Evolutionary conservation across 2,113 vertebrate species (phyloP).

Genomic region (Micromys minutus): DNA sequence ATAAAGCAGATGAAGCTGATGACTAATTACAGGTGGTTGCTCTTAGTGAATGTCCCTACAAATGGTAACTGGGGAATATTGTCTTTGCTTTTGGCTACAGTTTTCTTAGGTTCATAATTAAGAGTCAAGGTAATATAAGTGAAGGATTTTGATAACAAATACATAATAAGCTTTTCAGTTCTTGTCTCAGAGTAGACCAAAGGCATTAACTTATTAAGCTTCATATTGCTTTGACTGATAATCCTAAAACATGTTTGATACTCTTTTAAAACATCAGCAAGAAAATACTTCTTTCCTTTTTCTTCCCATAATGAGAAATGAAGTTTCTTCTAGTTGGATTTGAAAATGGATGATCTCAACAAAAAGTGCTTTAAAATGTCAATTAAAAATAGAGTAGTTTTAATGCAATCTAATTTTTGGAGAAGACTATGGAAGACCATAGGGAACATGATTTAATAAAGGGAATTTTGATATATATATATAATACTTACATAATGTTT

Average conservation of each 20-base stretch:
- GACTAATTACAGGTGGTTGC: not conserved
- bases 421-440: not conserved
- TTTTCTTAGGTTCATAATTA: constrained; percentile 46
- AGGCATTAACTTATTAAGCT: not conserved
- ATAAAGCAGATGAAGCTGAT: not conserved
- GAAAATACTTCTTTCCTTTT: constrained; percentile 41
- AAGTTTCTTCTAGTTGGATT: constrained; percentile 33
- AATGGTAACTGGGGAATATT: not conserved
- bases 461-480: not conserved
- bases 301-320: not conserved
- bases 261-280: not conserved
- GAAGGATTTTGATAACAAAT: constrained; percentile 9
- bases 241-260: not conserved
- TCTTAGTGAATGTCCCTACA: not conserved
- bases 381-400: not conserved
- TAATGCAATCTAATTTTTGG: not conserved
- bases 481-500: not conserved
- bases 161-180: not conserved
- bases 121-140: not conserved
- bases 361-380: constrained; percentile 19
- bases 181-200: not conserved
- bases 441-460: not conserved
- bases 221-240: constrained; percentile 37
- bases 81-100: not conserved
- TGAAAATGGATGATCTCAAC: constrained; percentile 34